Base-by-base conservation (phyloP, 2,888 invertebrate species). In the Nomada lathburiana region DNA sequence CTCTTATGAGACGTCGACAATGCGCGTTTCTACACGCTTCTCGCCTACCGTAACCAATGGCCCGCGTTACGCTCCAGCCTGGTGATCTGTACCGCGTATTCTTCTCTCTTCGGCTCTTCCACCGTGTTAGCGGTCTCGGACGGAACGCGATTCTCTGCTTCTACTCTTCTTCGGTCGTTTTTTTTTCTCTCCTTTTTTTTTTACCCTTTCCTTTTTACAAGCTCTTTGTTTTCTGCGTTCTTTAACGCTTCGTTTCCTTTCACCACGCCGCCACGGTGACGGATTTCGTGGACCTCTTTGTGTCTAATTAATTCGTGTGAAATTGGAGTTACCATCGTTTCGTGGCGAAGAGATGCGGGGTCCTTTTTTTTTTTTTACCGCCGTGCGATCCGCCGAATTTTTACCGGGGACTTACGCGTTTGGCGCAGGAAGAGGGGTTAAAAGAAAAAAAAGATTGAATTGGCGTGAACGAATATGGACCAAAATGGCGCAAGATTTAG, bases 11-110 rank as follows among this genome's bases (percentile, higher is more conserved):
- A 78, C 75, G 67, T 50, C 74, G 78, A 89, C 89, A 89, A 88
- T 88, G 83, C 82, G 57, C 73, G 79, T 76, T 76, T 80, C 89
- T 80, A 81, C 70, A 60, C 80, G 82, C 85, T 83, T 36, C 78
- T 80, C 80, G 84, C 84, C 84, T 85, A 86, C 80, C 84, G 81
- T 85, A 84, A 83, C 86, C 87, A 88, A 89, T 89, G 70, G 18
- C 65, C 88, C 75, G 83, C 86, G 82, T 89, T 84, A 88, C 80
- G 82, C 80, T 85, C 69, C 77, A 69, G 65, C 68, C 78, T 29
- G 84, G 75, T 86, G 84, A 88, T 88, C 86, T 84, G 84, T 88
- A 86, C 84, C 76, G 57, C 62, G 80, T 78, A 83, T 85, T 87
- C 81, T 82, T 85, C 80, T 84, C 65, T 53, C 76, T 70, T 78